Evolutionary conservation across 2,113 vertebrate species (phyloP).

Genomic region (Anseranas semipalmata): DNA sequence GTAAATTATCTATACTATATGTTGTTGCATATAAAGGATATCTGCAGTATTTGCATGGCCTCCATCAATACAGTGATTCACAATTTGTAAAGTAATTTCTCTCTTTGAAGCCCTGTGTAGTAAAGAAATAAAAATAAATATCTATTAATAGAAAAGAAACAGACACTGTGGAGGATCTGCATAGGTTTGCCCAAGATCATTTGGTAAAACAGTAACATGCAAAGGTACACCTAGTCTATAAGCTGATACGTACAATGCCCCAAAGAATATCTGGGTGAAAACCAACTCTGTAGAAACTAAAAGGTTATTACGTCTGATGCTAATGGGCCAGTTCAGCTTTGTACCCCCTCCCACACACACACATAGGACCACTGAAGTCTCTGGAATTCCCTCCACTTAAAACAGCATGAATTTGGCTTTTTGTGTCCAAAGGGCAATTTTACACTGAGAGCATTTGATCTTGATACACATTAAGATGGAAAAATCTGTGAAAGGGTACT

Average conservation of each 20-base stretch:
- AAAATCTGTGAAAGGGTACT: neutral
- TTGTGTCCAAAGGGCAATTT: neutral
- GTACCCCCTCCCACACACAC: rapidly evolving
- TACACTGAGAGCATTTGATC: neutral
- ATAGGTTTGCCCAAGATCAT: neutral
- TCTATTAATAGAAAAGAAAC: neutral
- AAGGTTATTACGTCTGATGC: neutral
- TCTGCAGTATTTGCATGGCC: neutral
- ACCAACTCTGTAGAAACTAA: neutral
- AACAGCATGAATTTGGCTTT: neutral
- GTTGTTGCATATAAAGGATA: neutral
- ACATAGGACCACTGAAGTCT: neutral
- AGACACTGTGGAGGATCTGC: neutral
- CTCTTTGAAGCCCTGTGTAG: neutral
- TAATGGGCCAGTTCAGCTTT: neutral
- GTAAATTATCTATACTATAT: neutral
- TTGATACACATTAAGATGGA: neutral
- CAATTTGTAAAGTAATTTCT: neutral
- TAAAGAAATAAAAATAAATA: neutral
- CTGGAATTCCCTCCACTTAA: neutral
- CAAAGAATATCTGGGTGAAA: neutral
- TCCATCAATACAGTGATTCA: neutral
- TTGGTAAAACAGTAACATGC: neutral
- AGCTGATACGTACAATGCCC: neutral
- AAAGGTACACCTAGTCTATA: neutral